Percentiles rank a stretch among this genome's conserved stretches.
phyloP scores from a whole-genome alignment of 2,113 vertebrate genomes.

The Puffinus mauretanicus region DNA sequence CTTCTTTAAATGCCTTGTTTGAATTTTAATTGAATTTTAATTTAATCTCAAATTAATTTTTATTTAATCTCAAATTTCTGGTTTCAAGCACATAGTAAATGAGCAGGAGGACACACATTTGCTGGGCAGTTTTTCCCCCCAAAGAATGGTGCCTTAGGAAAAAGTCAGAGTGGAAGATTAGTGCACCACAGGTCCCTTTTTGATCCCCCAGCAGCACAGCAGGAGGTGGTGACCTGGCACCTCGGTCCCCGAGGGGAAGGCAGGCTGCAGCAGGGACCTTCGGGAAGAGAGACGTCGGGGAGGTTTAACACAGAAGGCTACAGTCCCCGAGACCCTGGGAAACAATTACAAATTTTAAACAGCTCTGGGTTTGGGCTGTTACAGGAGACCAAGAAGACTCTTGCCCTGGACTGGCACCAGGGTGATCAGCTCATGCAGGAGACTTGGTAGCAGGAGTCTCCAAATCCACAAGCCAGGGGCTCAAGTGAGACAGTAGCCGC shows the following conservation, averaged over 20 bases:
- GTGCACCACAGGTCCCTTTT: not conserved
- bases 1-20: not conserved
- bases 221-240: not conserved
- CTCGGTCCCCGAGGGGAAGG: not conserved
- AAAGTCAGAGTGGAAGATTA: not conserved
- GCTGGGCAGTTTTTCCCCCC: not conserved
- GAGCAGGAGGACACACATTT: not conserved
- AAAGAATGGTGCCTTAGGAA: not conserved
- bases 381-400: not conserved
- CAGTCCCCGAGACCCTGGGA: not conserved
- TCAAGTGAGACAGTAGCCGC: not conserved
- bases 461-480: not conserved
- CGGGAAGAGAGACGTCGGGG: rapidly evolving
- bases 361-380: not conserved
- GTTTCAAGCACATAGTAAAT: not conserved
- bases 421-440: not conserved
- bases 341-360: not conserved
- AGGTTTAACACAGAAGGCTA: not conserved
- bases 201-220: not conserved
- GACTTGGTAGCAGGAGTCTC: not conserved
- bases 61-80: not conserved
- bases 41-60: too few species aligned
- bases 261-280: not conserved
- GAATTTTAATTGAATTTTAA: not conserved
- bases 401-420: not conserved